Conservation (phyloP, 2,888 invertebrate genomes). For the Ligdia adustata region DNA sequence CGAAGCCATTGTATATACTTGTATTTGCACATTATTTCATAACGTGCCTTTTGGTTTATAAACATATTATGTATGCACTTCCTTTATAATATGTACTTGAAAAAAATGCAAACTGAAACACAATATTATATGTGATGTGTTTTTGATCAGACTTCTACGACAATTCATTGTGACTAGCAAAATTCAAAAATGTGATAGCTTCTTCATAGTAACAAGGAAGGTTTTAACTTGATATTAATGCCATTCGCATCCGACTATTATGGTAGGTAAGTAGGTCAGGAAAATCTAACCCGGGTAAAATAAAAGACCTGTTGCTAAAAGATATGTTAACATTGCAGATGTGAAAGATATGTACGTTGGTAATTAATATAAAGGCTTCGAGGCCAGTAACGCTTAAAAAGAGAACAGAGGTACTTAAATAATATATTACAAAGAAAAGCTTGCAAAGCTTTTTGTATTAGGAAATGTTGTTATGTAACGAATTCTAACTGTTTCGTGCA, state of each 20-base stretch:
- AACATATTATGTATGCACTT: too few species aligned
- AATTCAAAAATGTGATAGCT: slow-evolving; percentile 8
- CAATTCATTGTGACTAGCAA: too few species aligned
- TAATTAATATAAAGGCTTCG: slow-evolving; percentile 5
- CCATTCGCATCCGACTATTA: slow-evolving; percentile 4
- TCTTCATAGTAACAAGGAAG: not conserved
- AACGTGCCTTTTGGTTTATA: too few species aligned
- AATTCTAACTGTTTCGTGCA: not conserved
- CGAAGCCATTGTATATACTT: too few species aligned
- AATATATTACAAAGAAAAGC: slow-evolving; percentile 4
- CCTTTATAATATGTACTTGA: too few species aligned
- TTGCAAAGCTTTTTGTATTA: slow-evolving; percentile 14
- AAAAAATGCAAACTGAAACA: too few species aligned
- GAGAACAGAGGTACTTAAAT: not conserved
- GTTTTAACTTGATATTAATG: slow-evolving; percentile 3
- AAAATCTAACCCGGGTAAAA: too few species aligned
- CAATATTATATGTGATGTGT: too few species aligned
- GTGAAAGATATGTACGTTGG: slow-evolving; percentile 14
- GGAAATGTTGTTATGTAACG: not conserved
- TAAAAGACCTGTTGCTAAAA: slow-evolving; percentile 1
- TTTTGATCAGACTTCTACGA: too few species aligned
- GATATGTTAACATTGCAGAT: not conserved
- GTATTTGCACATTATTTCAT: too few species aligned
- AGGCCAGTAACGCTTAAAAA: slow-evolving; percentile 4
- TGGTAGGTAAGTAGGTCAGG: too few species aligned